Conservation (phyloP, 2,113 vertebrate species). For the Dendropsophus ebraccatus region DNA sequence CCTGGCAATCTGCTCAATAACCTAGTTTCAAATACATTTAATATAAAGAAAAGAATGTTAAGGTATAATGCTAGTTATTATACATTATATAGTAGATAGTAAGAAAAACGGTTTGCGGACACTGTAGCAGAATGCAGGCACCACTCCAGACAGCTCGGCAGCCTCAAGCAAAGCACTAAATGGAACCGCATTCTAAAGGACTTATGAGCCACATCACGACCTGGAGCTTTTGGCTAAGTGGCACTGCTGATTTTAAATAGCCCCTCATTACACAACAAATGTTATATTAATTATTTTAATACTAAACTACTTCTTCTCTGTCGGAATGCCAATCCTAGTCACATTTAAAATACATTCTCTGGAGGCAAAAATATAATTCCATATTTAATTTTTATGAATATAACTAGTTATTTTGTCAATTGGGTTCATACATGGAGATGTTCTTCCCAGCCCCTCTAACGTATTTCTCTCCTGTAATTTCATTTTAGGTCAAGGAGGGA, state of each 20-base stretch:
- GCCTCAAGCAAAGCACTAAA: constrained; percentile 43
- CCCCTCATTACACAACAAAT: constrained; percentile 53
- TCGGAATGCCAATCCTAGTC: constrained; percentile 42
- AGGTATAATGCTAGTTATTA: not conserved
- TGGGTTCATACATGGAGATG: constrained; percentile 17
- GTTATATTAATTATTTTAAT: constrained; percentile 54
- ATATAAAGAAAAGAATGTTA: not conserved
- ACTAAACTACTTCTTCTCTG: constrained; percentile 39
- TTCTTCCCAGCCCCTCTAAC: no score
- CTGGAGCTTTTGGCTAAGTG: constrained; percentile 38
- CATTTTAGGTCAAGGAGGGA: constrained; percentile 52
- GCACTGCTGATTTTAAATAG: constrained; percentile 48
- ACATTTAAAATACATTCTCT: constrained; percentile 51
- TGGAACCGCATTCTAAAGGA: constrained; percentile 32
- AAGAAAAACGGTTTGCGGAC: not conserved
- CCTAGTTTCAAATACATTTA: not conserved
- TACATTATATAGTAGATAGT: not conserved
- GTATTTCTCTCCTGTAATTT: constrained; percentile 42
- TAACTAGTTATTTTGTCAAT: constrained; percentile 50
- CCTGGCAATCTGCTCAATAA: not conserved
- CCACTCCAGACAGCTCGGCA: constrained; percentile 28
- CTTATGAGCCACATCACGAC: constrained; percentile 48
- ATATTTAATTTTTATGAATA: constrained; percentile 53
- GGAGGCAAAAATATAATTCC: constrained; percentile 45
- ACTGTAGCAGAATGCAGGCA: constrained; percentile 26